A percentile compares a stretch with the other conserved stretches of the same genome.
Evolutionary conservation across 2,888 invertebrate genomes (phyloP).

Genomic region (Clunio marinus): DNA sequence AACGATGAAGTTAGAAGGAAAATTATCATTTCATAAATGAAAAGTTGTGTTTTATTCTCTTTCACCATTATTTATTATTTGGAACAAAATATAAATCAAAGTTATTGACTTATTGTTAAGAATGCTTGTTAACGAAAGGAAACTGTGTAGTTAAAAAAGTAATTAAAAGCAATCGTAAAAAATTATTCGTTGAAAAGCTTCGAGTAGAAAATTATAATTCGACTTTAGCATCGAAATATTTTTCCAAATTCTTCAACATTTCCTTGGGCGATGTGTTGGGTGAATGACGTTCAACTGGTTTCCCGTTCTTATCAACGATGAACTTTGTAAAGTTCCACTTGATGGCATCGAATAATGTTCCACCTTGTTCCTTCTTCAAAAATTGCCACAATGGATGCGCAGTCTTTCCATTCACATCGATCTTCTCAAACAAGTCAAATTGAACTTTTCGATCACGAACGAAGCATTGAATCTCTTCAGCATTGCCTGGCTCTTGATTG

Average conservation of each 20-base stretch:
- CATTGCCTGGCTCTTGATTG: slow-evolving; percentile 61
- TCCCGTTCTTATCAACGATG: slow-evolving; percentile 68
- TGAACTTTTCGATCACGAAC: slow-evolving; percentile 50
- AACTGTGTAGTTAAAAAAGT: too few species aligned
- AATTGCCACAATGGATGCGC: slow-evolving; percentile 66
- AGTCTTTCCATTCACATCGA: slow-evolving; percentile 67
- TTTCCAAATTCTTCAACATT: slow-evolving; percentile 52
- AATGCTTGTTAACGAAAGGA: too few species aligned
- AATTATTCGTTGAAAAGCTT: too few species aligned
- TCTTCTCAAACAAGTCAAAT: slow-evolving; percentile 62
- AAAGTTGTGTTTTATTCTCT: too few species aligned
- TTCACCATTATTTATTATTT: too few species aligned
- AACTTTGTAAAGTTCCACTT: slow-evolving; percentile 93
- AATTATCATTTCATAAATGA: too few species aligned
- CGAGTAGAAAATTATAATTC: neutral
- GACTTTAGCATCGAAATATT: slow-evolving; percentile 46
- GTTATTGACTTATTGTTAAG: too few species aligned
- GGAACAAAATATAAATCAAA: too few species aligned
- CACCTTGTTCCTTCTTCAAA: slow-evolving; percentile 58
- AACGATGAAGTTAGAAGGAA: too few species aligned
- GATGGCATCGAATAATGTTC: slow-evolving; percentile 60
- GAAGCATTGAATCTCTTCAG: slow-evolving; percentile 59
- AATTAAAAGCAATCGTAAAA: too few species aligned
- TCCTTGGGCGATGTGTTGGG: slow-evolving; percentile 55
- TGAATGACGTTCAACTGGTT: slow-evolving; percentile 63